These are phyloP conservation scores for Amblyornis subalaris DNA, from an alignment of 2,113 vertebrate species.

Conservation along the genomic window DNA sequence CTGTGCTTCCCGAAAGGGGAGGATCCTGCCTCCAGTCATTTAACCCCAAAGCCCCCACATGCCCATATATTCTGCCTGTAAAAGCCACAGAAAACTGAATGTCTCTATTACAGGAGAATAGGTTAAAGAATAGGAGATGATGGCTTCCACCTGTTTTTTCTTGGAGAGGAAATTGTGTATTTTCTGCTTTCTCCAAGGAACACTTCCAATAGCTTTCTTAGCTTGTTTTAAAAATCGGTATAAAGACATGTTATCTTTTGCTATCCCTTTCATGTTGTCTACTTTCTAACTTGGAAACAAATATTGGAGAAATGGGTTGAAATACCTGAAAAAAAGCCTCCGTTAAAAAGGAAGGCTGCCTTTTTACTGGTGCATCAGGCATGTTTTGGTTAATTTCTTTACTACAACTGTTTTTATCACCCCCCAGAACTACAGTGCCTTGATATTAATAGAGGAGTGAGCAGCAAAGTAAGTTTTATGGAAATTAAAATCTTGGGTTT, in stretches of 20 bases:
- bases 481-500: not conserved
- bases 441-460: not conserved
- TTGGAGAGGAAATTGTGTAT: not conserved
- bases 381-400: not conserved
- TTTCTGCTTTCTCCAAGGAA: not conserved
- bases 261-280: not conserved
- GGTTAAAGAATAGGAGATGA: not conserved
- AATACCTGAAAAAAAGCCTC: not conserved
- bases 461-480: not conserved
- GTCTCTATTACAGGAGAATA: not conserved
- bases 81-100: not conserved
- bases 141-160: not conserved
- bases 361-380: not conserved
- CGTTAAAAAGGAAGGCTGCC: not conserved
- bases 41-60: not conserved
- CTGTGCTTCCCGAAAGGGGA: not conserved
- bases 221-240: not conserved
- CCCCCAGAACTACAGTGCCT: not conserved
- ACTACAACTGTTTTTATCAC: not conserved
- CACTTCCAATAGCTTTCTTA: not conserved
- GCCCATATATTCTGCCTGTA: not conserved
- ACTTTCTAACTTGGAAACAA: not conserved
- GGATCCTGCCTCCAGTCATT: accelerated
- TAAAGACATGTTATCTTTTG: no score
- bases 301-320: not conserved